phyloP scores from a whole-genome alignment of 2,113 vertebrate genomes.

The Chelonoidis abingdonii region DNA sequence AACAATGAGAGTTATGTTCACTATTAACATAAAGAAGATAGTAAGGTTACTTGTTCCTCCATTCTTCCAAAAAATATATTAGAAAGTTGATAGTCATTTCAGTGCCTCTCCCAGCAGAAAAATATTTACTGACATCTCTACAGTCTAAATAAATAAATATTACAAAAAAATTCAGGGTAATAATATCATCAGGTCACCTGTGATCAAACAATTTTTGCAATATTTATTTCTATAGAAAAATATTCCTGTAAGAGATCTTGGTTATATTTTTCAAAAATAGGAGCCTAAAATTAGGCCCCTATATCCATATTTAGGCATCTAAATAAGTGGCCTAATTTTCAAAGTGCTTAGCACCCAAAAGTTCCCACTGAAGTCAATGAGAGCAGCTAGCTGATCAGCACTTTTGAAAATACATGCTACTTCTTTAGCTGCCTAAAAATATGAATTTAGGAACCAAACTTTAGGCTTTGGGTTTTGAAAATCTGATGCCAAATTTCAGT shows the following conservation, averaged over 20 bases:
- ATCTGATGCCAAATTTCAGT: neutral
- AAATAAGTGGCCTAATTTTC: neutral
- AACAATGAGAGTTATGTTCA: neutral
- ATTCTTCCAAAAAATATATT: neutral
- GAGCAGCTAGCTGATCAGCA: neutral
- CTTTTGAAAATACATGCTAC: neutral
- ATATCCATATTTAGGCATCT: neutral
- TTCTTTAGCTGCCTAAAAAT: neutral
- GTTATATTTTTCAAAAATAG: neutral
- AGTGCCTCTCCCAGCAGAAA: too few relatives aligned
- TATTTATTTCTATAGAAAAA: too few relatives aligned
- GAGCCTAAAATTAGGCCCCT: neutral
- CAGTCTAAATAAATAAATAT: neutral
- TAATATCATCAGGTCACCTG: neutral
- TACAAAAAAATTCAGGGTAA: neutral
- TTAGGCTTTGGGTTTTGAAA: neutral
- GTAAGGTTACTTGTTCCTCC: neutral
- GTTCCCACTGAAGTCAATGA: neutral
- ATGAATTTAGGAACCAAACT: neutral
- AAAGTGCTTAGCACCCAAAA: neutral
- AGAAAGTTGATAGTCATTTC: too few relatives aligned
- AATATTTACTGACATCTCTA: neutral
- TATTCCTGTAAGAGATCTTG: neutral
- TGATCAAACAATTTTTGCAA: neutral
- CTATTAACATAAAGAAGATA: neutral